Evolutionary conservation across 2,888 invertebrate genomes (phyloP).

Genomic region (Scotopteryx bipunctaria): DNA sequence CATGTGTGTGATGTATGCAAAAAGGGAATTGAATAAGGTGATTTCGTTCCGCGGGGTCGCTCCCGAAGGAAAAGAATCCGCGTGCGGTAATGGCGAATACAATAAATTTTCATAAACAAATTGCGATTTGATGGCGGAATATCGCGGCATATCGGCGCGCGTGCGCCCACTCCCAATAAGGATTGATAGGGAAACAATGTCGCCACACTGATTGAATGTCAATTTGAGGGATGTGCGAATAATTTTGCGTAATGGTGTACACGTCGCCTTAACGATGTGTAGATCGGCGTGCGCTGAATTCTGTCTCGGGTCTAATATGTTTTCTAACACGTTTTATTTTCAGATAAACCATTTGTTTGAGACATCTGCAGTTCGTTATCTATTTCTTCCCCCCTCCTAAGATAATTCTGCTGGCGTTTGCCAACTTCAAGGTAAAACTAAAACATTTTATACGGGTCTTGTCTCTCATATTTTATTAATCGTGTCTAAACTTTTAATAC

Average conservation of each 20-base stretch:
- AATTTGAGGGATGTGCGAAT: slow-evolving; percentile 70
- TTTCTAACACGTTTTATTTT: slow-evolving; percentile 23
- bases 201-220: slow-evolving; percentile 81
- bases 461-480: slow-evolving; percentile 12
- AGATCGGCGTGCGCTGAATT: slow-evolving; percentile 46
- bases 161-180: slow-evolving; percentile 78
- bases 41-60: slow-evolving; percentile 79
- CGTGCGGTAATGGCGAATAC: slow-evolving; percentile 80
- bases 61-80: slow-evolving; percentile 80
- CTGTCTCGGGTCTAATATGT: slow-evolving; percentile 16
- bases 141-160: slow-evolving; percentile 73
- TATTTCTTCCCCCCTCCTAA: slow-evolving; percentile 12
- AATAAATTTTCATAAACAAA: slow-evolving; percentile 84
- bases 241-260: slow-evolving; percentile 69
- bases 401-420: slow-evolving; percentile 20
- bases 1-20: slow-evolving; percentile 81
- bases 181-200: slow-evolving; percentile 83
- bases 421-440: slow-evolving; percentile 13
- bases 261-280: slow-evolving; percentile 73
- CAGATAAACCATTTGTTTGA: slow-evolving; percentile 19
- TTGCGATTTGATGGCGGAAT: slow-evolving; percentile 81
- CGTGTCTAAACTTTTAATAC: neutral
- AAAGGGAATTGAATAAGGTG: slow-evolving; percentile 84
- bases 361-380: slow-evolving; percentile 25
- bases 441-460: slow-evolving; percentile 19